A percentile compares a stretch with the other conserved stretches of the same genome.
These are phyloP conservation scores for Anodontia alba DNA, from an alignment of 2,888 invertebrate species.

Conservation along the genomic window DNA sequence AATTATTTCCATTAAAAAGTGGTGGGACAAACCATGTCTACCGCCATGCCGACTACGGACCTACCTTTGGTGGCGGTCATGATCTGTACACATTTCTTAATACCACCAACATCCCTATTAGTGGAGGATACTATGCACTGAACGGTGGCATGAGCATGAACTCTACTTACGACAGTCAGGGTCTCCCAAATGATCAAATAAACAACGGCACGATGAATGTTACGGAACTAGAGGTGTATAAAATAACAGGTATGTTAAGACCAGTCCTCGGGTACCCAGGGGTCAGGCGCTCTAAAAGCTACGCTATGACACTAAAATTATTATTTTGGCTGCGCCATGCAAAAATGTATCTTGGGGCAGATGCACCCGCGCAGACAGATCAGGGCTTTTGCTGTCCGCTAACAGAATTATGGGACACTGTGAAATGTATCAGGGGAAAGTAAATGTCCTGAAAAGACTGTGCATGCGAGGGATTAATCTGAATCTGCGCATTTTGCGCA, in stretches of 20 bases:
- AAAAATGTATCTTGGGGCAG: no score
- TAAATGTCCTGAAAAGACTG: no score
- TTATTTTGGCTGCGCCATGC: no score
- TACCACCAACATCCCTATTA: constrained; percentile 10
- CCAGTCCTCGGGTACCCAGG: no score
- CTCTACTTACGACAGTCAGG: constrained; percentile 25
- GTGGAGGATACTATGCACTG: constrained; percentile 29
- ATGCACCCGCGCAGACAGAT: no score
- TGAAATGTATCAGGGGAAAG: no score
- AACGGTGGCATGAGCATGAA: constrained; percentile 27
- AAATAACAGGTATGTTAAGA: constrained; percentile 48
- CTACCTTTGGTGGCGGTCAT: constrained; percentile 40
- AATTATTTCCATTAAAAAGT: constrained; percentile 8
- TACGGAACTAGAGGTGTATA: constrained; percentile 63
- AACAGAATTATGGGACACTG: no score
- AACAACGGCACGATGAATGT: constrained; percentile 54
- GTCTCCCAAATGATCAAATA: constrained; percentile 19
- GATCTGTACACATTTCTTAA: constrained; percentile 41
- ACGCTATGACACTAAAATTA: no score
- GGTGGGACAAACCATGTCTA: constrained; percentile 16
- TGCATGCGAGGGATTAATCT: no score
- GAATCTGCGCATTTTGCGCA: no score
- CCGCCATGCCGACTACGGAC: constrained; percentile 22
- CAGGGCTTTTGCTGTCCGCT: no score
- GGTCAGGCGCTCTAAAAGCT: no score